Evolutionary conservation across 2,888 invertebrate genomes (phyloP), one percentile per base, ranked within the genome.

Genomic region (Macaria notata): DNA sequence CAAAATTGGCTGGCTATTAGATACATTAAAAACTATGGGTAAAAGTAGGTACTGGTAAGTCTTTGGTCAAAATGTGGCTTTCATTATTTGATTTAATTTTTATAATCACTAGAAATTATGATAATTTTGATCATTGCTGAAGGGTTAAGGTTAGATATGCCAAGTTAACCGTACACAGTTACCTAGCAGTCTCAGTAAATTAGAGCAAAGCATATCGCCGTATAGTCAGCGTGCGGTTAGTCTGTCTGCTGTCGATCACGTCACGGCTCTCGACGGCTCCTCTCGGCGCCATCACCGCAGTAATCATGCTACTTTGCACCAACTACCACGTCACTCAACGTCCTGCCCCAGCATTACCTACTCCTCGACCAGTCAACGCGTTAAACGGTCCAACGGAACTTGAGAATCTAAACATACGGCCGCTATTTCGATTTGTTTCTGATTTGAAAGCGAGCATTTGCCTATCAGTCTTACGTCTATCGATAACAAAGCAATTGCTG

Each of bases 401-500:
- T 19, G 42, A 45, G 47, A 54, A 8, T 53, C 58, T 65, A 59
- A 66, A 53, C 51, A 63, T 41, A 62, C 54, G 54, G 59, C 4
- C 4, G 31, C 36, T 38, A 39, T 49, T 42, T 19, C 36, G 55
- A 41, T 49, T 58, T 53, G 59, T 57, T 19, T 61, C 65, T 66
- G 61, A 41, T 62, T 57, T 54, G 39, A 58, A 19, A 56, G 9
- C 55, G 8, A 31, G 51, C 49, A 50, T 51, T 61, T 60, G 46
- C 46, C 52, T 62, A 73, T 80, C 80, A 74, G 76, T 79, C 75
- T 67, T 64, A 72, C 75, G 73, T 80, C 80, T 81, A 82, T 83
- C 76, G 78, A 83, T 78, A 84, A 86, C 88, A 88, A 88, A 83
- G 84, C 87, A 83, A 88, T 88, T 79, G 89, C 79, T 87, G 81